A percentile compares a stretch with the other conserved stretches of the same genome.
Conservation (phyloP, 1,140 invertebrate species). For the Penaeus chinensis region DNA sequence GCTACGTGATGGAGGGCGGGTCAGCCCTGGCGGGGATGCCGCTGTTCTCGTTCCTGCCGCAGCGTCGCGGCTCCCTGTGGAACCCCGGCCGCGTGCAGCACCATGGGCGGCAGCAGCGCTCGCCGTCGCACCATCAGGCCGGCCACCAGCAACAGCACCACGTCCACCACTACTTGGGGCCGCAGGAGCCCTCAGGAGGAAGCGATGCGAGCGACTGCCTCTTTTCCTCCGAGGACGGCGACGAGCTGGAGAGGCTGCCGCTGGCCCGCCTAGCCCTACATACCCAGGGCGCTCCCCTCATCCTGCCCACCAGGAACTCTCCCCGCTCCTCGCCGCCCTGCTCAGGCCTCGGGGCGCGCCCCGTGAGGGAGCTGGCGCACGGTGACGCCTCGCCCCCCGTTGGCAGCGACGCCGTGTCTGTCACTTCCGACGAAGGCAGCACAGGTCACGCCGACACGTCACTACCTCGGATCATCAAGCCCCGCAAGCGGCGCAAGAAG, state of each 20-base stretch:
- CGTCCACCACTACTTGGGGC: neutral
- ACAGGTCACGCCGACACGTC: constrained; percentile 54
- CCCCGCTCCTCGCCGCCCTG: neutral
- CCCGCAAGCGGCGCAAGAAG: constrained; percentile 88
- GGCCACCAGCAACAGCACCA: neutral
- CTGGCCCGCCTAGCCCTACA: constrained; percentile 45
- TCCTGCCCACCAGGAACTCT: constrained; percentile 26
- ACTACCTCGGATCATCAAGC: constrained; percentile 87
- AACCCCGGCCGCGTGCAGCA: constrained; percentile 23
- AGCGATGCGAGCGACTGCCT: neutral
- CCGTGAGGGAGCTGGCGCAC: neutral
- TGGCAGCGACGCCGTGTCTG: constrained; percentile 49
- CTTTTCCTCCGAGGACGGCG: neutral
- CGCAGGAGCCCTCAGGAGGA: neutral
- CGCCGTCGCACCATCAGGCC: constrained; percentile 4
- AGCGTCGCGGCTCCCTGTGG: constrained; percentile 18
- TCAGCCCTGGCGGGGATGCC: constrained; percentile 48
- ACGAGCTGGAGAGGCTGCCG: constrained; percentile 38
- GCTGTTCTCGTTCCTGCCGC: constrained; percentile 36
- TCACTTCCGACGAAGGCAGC: constrained; percentile 57
- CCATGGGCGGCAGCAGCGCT: neutral
- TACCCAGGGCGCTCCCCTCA: constrained; percentile 47
- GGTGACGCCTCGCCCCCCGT: constrained; percentile 24
- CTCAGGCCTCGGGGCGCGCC: neutral
- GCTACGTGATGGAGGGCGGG: constrained; percentile 7